Evolutionary conservation across 2,888 invertebrate species (phyloP), one percentile per base, ranked within the genome.

Genomic region (Toxonevra muliebris): DNA sequence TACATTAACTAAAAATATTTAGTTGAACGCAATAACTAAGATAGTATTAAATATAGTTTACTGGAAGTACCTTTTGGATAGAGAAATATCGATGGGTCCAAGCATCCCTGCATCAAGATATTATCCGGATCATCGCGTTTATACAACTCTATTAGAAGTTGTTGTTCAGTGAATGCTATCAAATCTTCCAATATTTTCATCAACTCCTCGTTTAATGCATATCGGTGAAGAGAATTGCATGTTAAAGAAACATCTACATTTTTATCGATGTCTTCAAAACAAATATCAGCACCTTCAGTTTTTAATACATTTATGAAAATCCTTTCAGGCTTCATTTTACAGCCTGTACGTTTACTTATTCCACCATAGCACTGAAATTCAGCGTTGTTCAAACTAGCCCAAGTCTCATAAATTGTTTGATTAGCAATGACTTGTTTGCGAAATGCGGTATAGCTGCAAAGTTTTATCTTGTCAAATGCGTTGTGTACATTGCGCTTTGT

Each of bases 171-270:
- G 20, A 76, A 60, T 0, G 73, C 64, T 0, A 77, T 43, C 0
- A 68, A 69, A 4, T 73, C 11, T 53, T 79, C 77, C 8, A 79
- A 69, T 4, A 73, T 71, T 7, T 40, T 30, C 0, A 73, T 55
- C 77, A 79, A 71, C 3, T 74, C 69, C 1, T 61, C 17, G n/a
- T 71, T 76, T 4, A 79, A 17, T 1, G 79, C 76, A 20, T 66
- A 79, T 0, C 79, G 79, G 63, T 79, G 79, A 61, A 74, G 10
- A 0, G 79, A 77, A 58, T 79, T 79, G 15, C 74, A 76, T 11
- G 79, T 59, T 17, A 79, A 41, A 0, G 79, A 79, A 0, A 3
- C 7, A 8, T 77, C 77, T 4, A 15, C 48, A 1, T 68, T 3
- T 0, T 55, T 43, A 68, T 76, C 45, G 5, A 79, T 77, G 0